These are phyloP conservation scores for Cyclophora punctaria DNA, from an alignment of 2,888 invertebrate species.

Conservation along the genomic window DNA sequence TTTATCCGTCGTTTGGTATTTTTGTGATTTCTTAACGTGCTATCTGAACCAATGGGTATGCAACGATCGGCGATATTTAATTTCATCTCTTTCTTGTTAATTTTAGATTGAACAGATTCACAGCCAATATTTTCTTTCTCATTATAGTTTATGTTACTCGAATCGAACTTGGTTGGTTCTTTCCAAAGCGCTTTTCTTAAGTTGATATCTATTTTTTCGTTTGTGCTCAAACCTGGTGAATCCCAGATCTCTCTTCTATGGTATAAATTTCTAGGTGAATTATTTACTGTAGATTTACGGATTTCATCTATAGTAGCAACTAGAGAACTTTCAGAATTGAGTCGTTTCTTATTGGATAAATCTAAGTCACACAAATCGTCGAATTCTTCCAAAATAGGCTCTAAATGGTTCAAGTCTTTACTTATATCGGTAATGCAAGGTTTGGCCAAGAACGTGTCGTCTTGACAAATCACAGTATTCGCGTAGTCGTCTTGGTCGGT, in stretches of 20 bases:
- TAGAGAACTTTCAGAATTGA: conserved; percentile 73
- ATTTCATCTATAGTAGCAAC: conserved; percentile 80
- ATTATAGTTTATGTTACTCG: conserved; percentile 56
- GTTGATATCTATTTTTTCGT: conserved; percentile 47
- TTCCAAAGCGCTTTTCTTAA: conserved; percentile 65
- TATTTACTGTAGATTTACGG: conserved; percentile 70
- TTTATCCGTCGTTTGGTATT: conserved; percentile 44
- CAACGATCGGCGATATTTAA: conserved; percentile 8
- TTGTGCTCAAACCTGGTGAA: conserved; percentile 48
- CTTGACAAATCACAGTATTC: conserved; percentile 68
- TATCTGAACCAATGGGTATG: conserved; percentile 16
- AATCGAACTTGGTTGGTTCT: conserved; percentile 60
- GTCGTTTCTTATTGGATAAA: conserved; percentile 49
- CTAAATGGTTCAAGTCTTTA: conserved; percentile 71
- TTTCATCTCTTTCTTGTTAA: conserved; percentile 40
- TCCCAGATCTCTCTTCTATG: conserved; percentile 72
- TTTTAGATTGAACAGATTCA: conserved; percentile 32
- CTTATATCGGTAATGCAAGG: conserved; percentile 68
- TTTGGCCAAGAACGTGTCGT: conserved; percentile 71
- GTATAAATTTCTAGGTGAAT: conserved; percentile 74
- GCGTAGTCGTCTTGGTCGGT: conserved; percentile 68
- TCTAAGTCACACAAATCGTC: conserved; percentile 71
- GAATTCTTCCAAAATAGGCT: conserved; percentile 74
- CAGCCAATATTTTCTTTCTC: conserved; percentile 55
- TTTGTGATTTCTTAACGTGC: conserved; percentile 29